Evolutionary conservation across 2,113 vertebrate genomes (phyloP).

Genomic region (Octodon degus): DNA sequence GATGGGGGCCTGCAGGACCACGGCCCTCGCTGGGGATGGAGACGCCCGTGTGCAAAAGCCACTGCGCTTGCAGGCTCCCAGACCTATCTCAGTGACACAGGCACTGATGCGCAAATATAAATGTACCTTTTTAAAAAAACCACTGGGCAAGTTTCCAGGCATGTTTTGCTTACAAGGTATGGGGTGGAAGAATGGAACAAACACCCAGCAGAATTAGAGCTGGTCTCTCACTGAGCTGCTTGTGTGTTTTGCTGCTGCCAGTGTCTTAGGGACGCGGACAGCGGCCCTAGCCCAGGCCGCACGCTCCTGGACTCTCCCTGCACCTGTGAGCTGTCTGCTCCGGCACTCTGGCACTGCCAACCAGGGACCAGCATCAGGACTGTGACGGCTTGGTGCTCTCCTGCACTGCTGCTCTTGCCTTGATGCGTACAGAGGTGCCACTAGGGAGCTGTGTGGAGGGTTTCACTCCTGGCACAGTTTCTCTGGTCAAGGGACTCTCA

Average conservation of each 20-base stretch:
- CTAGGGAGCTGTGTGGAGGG: rapidly evolving
- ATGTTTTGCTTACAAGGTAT: rapidly evolving
- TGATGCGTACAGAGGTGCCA: too few relatives aligned
- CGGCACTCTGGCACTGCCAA: rapidly evolving
- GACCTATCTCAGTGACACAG: rapidly evolving
- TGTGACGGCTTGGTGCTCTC: rapidly evolving
- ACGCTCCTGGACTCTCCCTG: too few relatives aligned
- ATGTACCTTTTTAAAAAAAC: too few relatives aligned
- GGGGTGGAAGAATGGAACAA: too few relatives aligned
- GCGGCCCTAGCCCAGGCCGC: rapidly evolving
- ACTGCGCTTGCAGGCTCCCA: rapidly evolving
- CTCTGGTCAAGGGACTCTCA: rapidly evolving
- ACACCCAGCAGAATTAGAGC: rapidly evolving
- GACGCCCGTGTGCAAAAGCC: rapidly evolving
- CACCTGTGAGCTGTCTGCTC: rapidly evolving
- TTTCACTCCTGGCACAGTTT: rapidly evolving
- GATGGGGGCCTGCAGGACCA: not conserved
- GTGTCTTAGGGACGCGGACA: not conserved
- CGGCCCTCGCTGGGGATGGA: rapidly evolving
- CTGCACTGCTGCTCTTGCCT: rapidly evolving
- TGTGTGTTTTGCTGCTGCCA: not conserved
- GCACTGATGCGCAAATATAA: not conserved
- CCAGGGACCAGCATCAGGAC: rapidly evolving
- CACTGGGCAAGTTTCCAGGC: rapidly evolving
- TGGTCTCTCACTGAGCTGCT: not conserved